A percentile compares a stretch with the other conserved stretches of the same genome.
Evolutionary conservation across 2,113 vertebrate species (phyloP).

Genomic region (Prionailurus viverrinus): DNA sequence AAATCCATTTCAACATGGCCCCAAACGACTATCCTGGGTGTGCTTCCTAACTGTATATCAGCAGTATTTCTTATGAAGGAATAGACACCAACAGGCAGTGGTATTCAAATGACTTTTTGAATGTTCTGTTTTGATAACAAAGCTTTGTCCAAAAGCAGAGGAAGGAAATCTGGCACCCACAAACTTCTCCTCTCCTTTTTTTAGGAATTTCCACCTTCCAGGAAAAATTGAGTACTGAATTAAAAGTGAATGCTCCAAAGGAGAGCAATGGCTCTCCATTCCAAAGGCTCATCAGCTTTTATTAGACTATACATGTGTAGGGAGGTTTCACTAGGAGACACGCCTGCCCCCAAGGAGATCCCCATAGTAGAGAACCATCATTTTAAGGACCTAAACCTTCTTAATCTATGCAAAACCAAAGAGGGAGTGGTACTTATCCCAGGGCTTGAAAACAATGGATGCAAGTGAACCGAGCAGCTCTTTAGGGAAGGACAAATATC

Average conservation of each 20-base stretch:
- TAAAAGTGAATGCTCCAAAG: not conserved
- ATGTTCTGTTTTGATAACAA: not conserved
- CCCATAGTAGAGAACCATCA: not conserved
- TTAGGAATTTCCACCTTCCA: not conserved
- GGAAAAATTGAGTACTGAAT: not conserved
- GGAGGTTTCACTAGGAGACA: not conserved
- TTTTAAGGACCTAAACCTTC: not conserved
- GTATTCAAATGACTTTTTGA: not conserved
- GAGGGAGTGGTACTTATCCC: not conserved
- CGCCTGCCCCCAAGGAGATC: not conserved
- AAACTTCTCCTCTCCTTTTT: not conserved
- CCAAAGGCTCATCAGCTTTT: not conserved
- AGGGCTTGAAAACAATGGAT: not conserved
- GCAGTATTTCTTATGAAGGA: constrained; percentile 55
- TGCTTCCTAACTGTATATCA: constrained; percentile 46
- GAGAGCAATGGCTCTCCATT: not conserved
- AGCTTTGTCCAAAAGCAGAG: not conserved
- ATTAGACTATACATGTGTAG: no score
- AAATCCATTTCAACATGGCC: not conserved
- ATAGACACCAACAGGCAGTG: not conserved
- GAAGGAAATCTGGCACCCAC: not conserved
- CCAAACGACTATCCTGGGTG: not conserved
- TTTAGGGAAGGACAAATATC: not conserved
- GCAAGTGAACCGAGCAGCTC: accelerated
- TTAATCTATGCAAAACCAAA: not conserved